Conservation (phyloP, 2,888 invertebrate species). For the Dysmachus trigonus region DNA sequence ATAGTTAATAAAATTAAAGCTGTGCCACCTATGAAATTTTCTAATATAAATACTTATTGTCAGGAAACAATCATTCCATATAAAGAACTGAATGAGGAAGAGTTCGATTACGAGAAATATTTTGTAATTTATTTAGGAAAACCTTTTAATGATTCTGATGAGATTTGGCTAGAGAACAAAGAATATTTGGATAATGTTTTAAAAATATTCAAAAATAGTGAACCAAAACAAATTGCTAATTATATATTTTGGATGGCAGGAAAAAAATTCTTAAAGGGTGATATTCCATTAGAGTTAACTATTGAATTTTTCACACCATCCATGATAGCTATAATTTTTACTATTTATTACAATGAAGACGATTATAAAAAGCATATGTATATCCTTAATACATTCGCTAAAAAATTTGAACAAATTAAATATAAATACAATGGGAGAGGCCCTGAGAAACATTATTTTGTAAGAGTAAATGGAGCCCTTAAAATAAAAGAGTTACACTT, state of each 20-base stretch:
- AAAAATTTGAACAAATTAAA: neutral
- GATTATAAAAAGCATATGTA: neutral
- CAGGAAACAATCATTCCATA: neutral
- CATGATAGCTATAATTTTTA: neutral
- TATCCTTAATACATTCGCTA: neutral
- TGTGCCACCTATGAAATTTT: neutral
- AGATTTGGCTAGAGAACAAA: neutral
- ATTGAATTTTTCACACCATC: neutral
- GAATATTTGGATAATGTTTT: neutral
- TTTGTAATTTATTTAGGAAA: neutral
- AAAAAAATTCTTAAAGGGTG: neutral
- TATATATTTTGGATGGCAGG: neutral
- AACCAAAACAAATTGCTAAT: neutral
- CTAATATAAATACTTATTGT: neutral
- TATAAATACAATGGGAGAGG: neutral
- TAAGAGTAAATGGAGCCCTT: neutral
- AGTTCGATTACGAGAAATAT: neutral
- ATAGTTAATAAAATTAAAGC: neutral
- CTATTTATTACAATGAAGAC: neutral
- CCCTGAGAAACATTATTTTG: neutral
- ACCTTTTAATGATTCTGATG: neutral
- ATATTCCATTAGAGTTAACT: neutral
- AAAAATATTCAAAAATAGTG: neutral
- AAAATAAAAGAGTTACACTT: neutral
- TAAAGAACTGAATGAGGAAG: neutral